Conservation (phyloP, 2,113 vertebrate species). For the Pagrus major region DNA sequence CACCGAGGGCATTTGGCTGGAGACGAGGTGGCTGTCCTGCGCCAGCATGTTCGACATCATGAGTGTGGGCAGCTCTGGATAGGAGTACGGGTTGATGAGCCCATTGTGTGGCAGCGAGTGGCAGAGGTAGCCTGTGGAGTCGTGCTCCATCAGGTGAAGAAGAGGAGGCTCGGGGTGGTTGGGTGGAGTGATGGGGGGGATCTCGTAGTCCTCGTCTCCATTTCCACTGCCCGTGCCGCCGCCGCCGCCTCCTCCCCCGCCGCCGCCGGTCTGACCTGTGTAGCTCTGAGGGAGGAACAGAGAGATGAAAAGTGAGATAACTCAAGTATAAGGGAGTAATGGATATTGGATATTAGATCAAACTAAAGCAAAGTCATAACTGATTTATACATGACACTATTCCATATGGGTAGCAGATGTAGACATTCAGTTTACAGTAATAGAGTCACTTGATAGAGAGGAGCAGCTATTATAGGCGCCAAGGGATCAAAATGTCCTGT, state of each 20-base stretch:
- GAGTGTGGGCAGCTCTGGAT: conserved; percentile 97
- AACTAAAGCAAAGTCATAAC: neutral
- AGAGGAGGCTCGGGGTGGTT: conserved; percentile 95
- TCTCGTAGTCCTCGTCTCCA: conserved; percentile 96
- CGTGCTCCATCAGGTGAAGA: conserved; percentile 97
- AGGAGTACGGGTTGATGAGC: conserved; percentile 95
- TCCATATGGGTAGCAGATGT: conserved; percentile 6
- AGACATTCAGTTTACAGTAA: neutral
- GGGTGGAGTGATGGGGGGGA: conserved; percentile 97
- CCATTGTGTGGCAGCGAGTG: conserved; percentile 94
- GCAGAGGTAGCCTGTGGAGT: conserved; percentile 93
- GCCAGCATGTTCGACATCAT: conserved; percentile 99
- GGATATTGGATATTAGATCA: neutral
- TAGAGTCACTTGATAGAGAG: neutral
- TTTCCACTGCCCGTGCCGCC: conserved; percentile 65
- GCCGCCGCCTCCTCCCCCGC: conserved; percentile 77
- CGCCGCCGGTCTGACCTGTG: conserved; percentile 86
- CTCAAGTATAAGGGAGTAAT: neutral
- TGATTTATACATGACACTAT: neutral
- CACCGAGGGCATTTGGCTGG: conserved; percentile 96
- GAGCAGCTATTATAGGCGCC: neutral
- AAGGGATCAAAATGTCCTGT: neutral
- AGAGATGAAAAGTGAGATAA: conserved; percentile 3
- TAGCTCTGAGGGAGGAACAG: conserved; percentile 86
- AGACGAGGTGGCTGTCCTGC: conserved; percentile 95